These are phyloP conservation scores for Ciona savignyi DNA, from an alignment of 23 tunicate genomes.

Conservation along the genomic window DNA sequence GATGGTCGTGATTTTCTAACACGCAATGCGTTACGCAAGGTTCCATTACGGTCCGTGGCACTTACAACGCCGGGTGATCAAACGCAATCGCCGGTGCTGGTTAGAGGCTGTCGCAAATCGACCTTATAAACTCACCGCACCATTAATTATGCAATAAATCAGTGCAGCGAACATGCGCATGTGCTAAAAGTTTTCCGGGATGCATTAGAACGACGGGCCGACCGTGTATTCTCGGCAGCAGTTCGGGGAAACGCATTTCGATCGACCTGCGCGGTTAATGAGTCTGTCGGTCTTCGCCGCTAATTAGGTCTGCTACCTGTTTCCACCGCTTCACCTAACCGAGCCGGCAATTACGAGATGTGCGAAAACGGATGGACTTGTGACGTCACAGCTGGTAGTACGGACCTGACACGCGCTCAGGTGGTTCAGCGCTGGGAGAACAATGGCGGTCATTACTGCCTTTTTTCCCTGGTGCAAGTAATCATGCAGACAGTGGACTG, in stretches of 20 bases:
- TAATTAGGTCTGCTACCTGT: neutral
- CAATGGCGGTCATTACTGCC: neutral
- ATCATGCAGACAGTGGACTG: neutral
- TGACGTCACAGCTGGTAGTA: neutral
- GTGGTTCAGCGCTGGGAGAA: neutral
- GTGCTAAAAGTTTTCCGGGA: neutral
- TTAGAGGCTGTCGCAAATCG: neutral
- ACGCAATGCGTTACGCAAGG: no score
- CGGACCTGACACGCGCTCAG: slow-evolving; percentile 3
- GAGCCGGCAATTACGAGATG: neutral
- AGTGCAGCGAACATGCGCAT: neutral
- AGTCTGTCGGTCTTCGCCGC: neutral
- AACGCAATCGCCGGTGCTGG: neutral
- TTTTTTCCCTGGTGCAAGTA: neutral
- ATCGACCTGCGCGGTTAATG: neutral
- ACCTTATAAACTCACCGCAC: neutral
- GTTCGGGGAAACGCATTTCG: neutral
- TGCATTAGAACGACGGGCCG: neutral
- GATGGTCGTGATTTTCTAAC: no score
- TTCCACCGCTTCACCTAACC: neutral
- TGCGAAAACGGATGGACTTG: neutral
- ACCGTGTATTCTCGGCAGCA: neutral
- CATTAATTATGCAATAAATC: neutral
- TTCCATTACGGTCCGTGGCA: neutral
- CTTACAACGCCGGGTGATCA: neutral